Base-by-base conservation (phyloP, 2,888 invertebrate genomes). In the Entomobrya proxima region DNA sequence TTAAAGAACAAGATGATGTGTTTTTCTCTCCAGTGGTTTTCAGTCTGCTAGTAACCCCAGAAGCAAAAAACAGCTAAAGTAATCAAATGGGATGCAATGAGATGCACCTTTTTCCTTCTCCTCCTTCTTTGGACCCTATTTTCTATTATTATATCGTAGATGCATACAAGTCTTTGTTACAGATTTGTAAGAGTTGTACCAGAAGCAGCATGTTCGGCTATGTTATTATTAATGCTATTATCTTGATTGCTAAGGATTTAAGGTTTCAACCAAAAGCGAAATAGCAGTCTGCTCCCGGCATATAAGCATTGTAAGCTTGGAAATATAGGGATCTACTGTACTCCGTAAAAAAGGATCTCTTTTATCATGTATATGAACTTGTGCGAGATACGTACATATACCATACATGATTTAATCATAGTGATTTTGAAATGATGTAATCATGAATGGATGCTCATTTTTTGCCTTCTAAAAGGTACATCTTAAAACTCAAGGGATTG, bases 11-110 rank as follows among this genome's bases (percentile, higher is more conserved):
- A 50, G 77, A 77, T 77, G 81, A 52, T 76, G 83, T 64, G 50
- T 80, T 80, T 52, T 80, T 82, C 55, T 82, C 74, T 82, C 83
- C 83, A 76, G 76, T 67, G 76, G 67, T 64, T 83, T 82, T 81
- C 80, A 81, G 72, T 58, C 80, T 72, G 69, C 72, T 81, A 72
- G 80, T 72, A 69, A 81, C 80, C 76, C 83, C 83, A 83, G 76
- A 83, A 83, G 83, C 83, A 76, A 84, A 80, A 35, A 78, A 61
- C 40, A 47, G 37, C 55, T 77, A 55, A 47, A 64, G 50, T 30
- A 82, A 69, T 61, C 35, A 83, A 69, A 69, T 55, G 77, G 35
- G 61, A 52, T 76, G 76, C 52, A 47, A 15, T 47, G 44, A 44
- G 35, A 84, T 77, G 77, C 72, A 77, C 77, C 84, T 78, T 84